These are phyloP conservation scores for Crotalus viridis DNA, from an alignment of 2,113 vertebrate species.

Conservation along the genomic window DNA sequence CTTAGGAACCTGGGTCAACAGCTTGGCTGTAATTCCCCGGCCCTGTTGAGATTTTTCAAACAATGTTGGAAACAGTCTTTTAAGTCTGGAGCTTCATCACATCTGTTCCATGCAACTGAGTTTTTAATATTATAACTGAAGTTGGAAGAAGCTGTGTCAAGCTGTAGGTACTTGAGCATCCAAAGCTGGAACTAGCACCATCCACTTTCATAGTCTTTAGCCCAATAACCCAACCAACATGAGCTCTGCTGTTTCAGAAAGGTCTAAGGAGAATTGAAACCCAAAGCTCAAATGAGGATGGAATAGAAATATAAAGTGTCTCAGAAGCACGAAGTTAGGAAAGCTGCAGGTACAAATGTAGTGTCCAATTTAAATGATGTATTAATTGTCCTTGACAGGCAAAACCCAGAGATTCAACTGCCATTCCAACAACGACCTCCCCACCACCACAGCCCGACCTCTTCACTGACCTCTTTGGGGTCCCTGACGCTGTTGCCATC, in stretches of 20 bases:
- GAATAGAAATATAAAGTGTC: neutral
- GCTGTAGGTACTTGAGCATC: neutral
- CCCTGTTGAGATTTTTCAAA: neutral
- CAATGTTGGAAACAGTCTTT: neutral
- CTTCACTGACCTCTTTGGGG: constrained; percentile 89
- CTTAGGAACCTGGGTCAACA: neutral
- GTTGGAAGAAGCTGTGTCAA: neutral
- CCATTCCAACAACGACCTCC: constrained; percentile 76
- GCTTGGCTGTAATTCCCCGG: neutral
- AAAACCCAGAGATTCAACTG: constrained; percentile 82
- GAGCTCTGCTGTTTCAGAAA: neutral
- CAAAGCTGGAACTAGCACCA: neutral
- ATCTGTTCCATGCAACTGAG: neutral
- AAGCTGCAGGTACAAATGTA: neutral
- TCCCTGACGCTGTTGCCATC: constrained; percentile 90
- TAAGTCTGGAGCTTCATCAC: neutral
- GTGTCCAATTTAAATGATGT: neutral
- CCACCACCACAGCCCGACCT: constrained; percentile 94
- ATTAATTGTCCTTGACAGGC: constrained; percentile 73
- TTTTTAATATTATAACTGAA: neutral
- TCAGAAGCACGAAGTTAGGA: neutral
- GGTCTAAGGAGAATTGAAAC: neutral
- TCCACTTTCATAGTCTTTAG: neutral
- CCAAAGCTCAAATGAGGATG: neutral
- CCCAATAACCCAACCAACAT: neutral